Evolutionary conservation across 2,888 invertebrate genomes (phyloP), one percentile per base, ranked within the genome.

Genomic region (Lottia scabra): DNA sequence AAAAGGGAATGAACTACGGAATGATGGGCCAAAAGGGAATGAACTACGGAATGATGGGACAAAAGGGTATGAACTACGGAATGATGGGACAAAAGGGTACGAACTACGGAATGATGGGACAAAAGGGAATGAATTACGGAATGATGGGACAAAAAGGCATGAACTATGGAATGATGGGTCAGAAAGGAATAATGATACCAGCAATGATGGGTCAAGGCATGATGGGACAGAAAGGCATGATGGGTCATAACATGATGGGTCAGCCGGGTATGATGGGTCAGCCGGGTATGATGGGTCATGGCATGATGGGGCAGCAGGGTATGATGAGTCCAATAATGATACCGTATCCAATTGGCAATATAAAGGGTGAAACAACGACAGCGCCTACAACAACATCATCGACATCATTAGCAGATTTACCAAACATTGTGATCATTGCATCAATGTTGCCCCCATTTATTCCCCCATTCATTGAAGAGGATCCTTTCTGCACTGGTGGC

Each of bases 281-380:
- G 13, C 48, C 16, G n/a, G 63, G 63, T 2, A 63, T 44, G 68
- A 68, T 23, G 23, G 56, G 56, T 12, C 12, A 63, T 12, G 15
- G 8, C 43, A 62, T 62, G 15, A 26, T 19, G 10, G 38, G 23
- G 2, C n/a, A n/a, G n/a, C n/a, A n/a, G n/a, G n/a, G n/a, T n/a
- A n/a, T n/a, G n/a, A 68, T 69, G 63, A 70, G 63, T 30, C 69
- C 69, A 46, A 70, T 70, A 30, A 30, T 70, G 38, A 62, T 70
- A 23, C 70, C 70, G 26, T 70, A 70, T 44, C 70, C 70, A n/a
- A 23, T 66, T 19, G 66, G 56, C 46, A 38, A 63, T 15, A 30
- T 30, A 15, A 30, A 46, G 48, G 16, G 45, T 2, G n/a, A 27
- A 43, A 43, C 65, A 13, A 70, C 70, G 12, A 66, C 56, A 10